Evolutionary conservation across 2,113 vertebrate genomes (phyloP).

Genomic region (Silurus glanis): DNA sequence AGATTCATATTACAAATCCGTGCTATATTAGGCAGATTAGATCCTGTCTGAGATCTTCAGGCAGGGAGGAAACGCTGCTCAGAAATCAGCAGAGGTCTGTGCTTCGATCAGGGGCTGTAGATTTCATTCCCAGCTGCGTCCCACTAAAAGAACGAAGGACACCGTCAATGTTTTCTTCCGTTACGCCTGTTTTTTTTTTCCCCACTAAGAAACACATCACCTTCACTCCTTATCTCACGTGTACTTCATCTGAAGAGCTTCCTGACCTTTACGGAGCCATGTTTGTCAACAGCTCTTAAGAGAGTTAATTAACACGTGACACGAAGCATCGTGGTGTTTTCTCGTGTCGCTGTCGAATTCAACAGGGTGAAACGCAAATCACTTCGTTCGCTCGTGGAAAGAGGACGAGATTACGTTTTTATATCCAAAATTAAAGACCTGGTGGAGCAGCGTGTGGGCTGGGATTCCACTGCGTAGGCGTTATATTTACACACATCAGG

Average conservation of each 20-base stretch:
- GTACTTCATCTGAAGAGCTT: slow-evolving; percentile 4
- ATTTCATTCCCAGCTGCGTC: not conserved
- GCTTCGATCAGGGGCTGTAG: not conserved
- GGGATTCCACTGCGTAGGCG: not conserved
- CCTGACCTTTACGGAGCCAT: not conserved
- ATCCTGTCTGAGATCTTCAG: not conserved
- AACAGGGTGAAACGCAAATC: slow-evolving; percentile 5
- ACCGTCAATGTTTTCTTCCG: not conserved
- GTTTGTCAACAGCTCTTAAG: slow-evolving; percentile 15
- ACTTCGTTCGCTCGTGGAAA: not conserved
- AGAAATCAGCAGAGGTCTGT: not conserved
- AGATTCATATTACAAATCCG: not conserved
- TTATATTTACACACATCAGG: not conserved
- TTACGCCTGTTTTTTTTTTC: not conserved
- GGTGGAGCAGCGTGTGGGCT: not conserved
- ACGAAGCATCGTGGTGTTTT: not conserved
- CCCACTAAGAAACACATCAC: no score
- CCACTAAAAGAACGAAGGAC: not conserved
- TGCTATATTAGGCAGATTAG: not conserved
- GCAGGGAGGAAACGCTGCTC: not conserved
- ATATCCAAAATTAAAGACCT: not conserved
- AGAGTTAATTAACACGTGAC: slow-evolving; percentile 9
- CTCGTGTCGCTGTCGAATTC: not conserved
- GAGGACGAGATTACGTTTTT: not conserved
- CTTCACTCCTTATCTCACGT: not conserved